These are phyloP conservation scores for Cebidichthys violaceus DNA, from an alignment of 2,113 vertebrate genomes.

Conservation along the genomic window DNA sequence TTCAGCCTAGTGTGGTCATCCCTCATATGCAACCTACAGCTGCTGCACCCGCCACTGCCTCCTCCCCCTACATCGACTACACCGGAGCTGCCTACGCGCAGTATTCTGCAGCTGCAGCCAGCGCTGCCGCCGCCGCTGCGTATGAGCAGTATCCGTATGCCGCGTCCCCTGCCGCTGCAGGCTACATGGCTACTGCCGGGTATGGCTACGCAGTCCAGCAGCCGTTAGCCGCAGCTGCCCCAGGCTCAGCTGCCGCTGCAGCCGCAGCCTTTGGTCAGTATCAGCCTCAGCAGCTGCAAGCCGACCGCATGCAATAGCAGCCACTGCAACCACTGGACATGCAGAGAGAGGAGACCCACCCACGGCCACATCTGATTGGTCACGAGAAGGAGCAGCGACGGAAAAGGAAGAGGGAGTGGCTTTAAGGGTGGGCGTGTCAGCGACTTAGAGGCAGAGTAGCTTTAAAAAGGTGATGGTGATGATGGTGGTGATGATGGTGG, in stretches of 20 bases:
- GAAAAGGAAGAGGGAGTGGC: slow-evolving; percentile 66
- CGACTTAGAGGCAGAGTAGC: slow-evolving; percentile 60
- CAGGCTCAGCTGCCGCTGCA: slow-evolving; percentile 88
- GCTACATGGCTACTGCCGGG: slow-evolving; percentile 91
- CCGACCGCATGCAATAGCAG: slow-evolving; percentile 97
- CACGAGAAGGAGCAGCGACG: slow-evolving; percentile 44
- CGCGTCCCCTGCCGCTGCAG: slow-evolving; percentile 90
- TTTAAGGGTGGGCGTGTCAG: slow-evolving; percentile 44
- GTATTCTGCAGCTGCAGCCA: slow-evolving; percentile 90
- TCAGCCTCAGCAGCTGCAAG: slow-evolving; percentile 96
- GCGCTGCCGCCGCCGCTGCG: slow-evolving; percentile 87
- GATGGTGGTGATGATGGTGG: slow-evolving; percentile 51
- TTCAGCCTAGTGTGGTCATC: slow-evolving; percentile 97
- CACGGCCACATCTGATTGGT: slow-evolving; percentile 59
- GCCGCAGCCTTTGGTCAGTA: slow-evolving; percentile 95
- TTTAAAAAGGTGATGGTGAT: slow-evolving; percentile 64
- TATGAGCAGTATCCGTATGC: slow-evolving; percentile 97
- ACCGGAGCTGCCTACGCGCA: slow-evolving; percentile 95
- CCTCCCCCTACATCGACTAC: slow-evolving; percentile 97
- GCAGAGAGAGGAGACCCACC: slow-evolving; percentile 44
- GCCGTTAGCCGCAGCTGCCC: slow-evolving; percentile 88
- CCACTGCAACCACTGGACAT: slow-evolving; percentile 73
- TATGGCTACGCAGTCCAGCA: slow-evolving; percentile 96
- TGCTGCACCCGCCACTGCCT: slow-evolving; percentile 86
- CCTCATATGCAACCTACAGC: slow-evolving; percentile 92